Evolutionary conservation across 2,888 invertebrate genomes (phyloP), one percentile per base, ranked within the genome.

Genomic region (Drosophila testacea): DNA sequence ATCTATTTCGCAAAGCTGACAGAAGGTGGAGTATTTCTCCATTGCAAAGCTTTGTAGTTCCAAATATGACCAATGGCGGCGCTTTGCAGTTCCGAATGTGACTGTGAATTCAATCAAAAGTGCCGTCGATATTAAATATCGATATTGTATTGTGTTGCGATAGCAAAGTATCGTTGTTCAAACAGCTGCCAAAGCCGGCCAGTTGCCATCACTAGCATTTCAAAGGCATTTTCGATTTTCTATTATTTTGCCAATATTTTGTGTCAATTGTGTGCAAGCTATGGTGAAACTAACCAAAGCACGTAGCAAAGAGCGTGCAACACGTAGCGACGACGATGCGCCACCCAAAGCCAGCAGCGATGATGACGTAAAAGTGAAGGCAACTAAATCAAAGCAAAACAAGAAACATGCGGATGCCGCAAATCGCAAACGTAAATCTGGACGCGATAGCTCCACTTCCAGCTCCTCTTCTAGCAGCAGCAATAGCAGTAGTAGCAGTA

Each of bases 251-350:
- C 5, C 5, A 47, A 51, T 13, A 39, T 44, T 50, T 46, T 39
- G 13, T 39, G 34, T 48, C 44, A 47, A 27, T 41, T 59, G 16
- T n/a, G 6, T 22, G 6, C 2, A 6, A 32, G 46, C 41, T 42
- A 79, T 69, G 66, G 63, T 76, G 4, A 78, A 76, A 48, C 27
- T 48, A n/a, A 34, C 28, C 9, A 71, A 79, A 52, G 44, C 50
- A 9, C 67, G 55, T 9, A 62, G 41, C 39, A 39, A 32, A 11
- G 67, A 68, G 28, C 47, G 57, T 16, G 41, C 13, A 27, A 39
- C 28, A 6, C 59, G 47, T 38, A 61, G 51, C 52, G 61, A 69
- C 4, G 54, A 54, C 13, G 79, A 61, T 9, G 27, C 9, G 4
- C 22, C n/a, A 0, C 38, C 16, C 6, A 16, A 55, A n/a, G 32